Conservation (phyloP, 2,797 vertebrate genomes). For the Distichodus sexfasciatus region DNA sequence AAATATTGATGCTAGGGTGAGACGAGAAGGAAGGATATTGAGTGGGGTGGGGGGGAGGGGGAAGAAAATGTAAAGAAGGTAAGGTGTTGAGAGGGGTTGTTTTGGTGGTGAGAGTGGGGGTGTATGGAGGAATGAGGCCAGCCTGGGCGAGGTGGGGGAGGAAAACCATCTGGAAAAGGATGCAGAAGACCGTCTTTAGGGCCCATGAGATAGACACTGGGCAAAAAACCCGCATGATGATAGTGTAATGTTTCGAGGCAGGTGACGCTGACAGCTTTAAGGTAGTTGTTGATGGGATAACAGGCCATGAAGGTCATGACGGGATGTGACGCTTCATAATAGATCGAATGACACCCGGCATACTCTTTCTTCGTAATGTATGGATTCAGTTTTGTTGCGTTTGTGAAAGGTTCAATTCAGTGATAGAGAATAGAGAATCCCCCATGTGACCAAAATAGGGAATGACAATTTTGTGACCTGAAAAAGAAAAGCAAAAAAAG, state of each 20-base stretch:
- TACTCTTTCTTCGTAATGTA: not conserved
- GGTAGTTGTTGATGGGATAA: constrained; percentile 24
- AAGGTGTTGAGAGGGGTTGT: constrained; percentile 4
- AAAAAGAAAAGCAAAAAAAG: no score
- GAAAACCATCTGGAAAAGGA: no score
- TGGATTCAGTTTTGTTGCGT: not conserved
- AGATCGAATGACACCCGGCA: constrained; percentile 9
- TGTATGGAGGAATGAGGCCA: constrained; percentile 70
- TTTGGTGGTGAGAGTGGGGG: constrained; percentile 15
- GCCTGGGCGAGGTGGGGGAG: constrained; percentile 67
- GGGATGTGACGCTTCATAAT: not conserved
- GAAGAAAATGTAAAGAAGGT: constrained; percentile 64
- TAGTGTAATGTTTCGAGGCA: not conserved
- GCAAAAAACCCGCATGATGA: no score
- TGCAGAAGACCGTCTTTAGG: no score
- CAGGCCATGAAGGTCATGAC: constrained; percentile 18
- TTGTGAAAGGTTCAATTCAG: not conserved
- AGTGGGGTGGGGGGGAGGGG: constrained; percentile 54
- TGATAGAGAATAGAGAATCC: no score
- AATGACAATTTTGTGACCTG: no score
- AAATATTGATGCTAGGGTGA: constrained; percentile 72
- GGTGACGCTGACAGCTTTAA: constrained; percentile 14
- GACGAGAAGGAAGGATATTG: constrained; percentile 56
- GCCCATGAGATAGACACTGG: no score
- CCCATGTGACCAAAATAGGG: no score